Base-by-base conservation (phyloP, 2,113 vertebrate species). In the Tor tambroides region DNA sequence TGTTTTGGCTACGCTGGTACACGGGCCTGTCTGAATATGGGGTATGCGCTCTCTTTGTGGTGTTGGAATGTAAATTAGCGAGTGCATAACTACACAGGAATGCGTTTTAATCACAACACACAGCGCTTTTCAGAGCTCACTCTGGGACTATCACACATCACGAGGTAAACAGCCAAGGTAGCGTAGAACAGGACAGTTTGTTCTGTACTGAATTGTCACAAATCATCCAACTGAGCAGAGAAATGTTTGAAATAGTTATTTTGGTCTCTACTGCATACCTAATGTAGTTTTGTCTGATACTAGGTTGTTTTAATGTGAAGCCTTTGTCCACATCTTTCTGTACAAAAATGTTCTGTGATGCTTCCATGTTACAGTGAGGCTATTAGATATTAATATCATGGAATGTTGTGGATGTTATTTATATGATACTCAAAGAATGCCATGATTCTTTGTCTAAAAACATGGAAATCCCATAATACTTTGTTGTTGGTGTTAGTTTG, bases 41-140 rank as follows among this genome's bases (percentile, higher is more conserved):
- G 63, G 75, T 85, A 83, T 87, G 84, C 14, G 2, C 3, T 6
- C 74, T 80, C 65, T 87, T 85, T 87, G 79, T 85, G 56, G 65
- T 86, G 86, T 75, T 89, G 84, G 89, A 90, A 90, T 89, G 85
- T 90, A 89, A 87, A 90, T 89, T 87, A 87, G 87, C 38, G 17
- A 87, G 63, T 23, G 63, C 87, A 88, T 74, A 88, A 80, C 89
- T 85, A 83, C 83, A 80, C 79, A 86, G 87, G 86, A 90, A 89
- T 90, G 89, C 49, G 49, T 56, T 81, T 86, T 80, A 63, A 80
- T 87, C 79, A 54, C 77, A 56, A 86, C 86, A 84, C 86, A 17
- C 28, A 26, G 28, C 32, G 11, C 79, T 87, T 85, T 80, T 83
- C 72, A 75, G 79, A 32, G 79, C 63, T 79, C 28, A 41, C 72